Base-by-base conservation (phyloP, 2,888 invertebrate genomes). In the Chydorus sphaericus region DNA sequence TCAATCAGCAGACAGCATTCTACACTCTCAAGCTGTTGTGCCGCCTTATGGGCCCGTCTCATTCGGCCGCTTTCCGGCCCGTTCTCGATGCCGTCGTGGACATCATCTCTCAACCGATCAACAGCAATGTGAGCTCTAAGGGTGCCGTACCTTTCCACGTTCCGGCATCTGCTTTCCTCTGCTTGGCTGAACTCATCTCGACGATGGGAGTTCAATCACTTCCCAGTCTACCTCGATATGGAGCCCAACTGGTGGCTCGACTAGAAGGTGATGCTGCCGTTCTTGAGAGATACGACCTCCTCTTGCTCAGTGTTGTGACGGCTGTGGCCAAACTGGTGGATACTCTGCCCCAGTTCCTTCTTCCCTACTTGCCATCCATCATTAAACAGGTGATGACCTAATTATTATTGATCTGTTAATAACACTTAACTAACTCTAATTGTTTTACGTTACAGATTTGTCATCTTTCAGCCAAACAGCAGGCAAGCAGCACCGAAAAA, bases 11-110 rank as follows among this genome's bases (percentile, higher is more conserved):
- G 71, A 84, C 84, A 0, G 84, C 87, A 0, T 71, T 94, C 29
- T 75, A 89, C 44, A 83, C 86, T 0, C 68, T 93, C 48, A 92
- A 93, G 68, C 69, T 91, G 14, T 68, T 93, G n/a, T 82, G 86
- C 0, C 82, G 82, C 66, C 70, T 80, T 58, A 69, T 90, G 49
- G 87, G 84, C 0, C 64, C 73, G 0, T 73, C 79, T 23, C 74
- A 84, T 61, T 81, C 84, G 0, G 75, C 78, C 7, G 75, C 78
- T 31, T 91, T 92, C 65, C 77, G 80, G 59, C 73, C 78, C 30
- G 76, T 76, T 33, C 60, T 64, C 20, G 60, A 75, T 73, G 77
- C 87, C 30, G 68, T 90, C 8, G 79, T 79, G 58, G 76, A 77
- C 14, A 74, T 86, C 0, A 81, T 83, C 0, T 75, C 77, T 53